Percentiles rank a stretch among this genome's conserved stretches.
These are phyloP conservation scores for Motacilla alba DNA, from an alignment of 2,113 vertebrate genomes.

Conservation along the genomic window DNA sequence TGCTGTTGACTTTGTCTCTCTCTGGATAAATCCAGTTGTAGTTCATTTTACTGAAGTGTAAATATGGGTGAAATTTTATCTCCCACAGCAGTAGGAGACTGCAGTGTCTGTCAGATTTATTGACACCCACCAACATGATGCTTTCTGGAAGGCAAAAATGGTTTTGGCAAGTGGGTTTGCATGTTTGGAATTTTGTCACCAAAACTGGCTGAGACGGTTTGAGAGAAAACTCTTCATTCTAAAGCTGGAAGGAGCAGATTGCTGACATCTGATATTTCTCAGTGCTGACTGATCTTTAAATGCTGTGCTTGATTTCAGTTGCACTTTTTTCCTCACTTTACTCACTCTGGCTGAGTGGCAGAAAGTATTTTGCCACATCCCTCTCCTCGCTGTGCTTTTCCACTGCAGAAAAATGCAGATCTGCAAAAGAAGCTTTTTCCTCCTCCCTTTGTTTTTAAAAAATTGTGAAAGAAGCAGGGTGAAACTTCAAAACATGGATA, in stretches of 20 bases:
- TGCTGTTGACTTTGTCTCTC: background rate
- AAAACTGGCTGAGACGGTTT: background rate
- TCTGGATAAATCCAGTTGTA: background rate
- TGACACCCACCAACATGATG: background rate
- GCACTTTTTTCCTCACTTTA: background rate
- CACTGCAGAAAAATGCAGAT: background rate
- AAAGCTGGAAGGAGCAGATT: slow-evolving; percentile 8
- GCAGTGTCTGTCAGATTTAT: slow-evolving; percentile 11
- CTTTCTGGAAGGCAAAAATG: slow-evolving; percentile 17
- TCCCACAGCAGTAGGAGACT: background rate
- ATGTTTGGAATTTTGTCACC: background rate
- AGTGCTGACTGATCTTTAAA: background rate
- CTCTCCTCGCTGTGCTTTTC: background rate
- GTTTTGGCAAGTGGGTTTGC: background rate
- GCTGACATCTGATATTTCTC: slow-evolving; percentile 17
- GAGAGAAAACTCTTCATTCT: background rate
- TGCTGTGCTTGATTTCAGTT: background rate
- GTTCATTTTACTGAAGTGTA: slow-evolving; percentile 2
- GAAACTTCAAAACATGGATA: background rate
- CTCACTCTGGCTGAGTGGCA: background rate
- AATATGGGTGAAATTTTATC: background rate
- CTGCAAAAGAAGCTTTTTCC: background rate
- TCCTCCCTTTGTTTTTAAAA: background rate
- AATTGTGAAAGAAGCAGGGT: background rate
- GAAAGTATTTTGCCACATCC: background rate